Conservation (phyloP, 2,113 vertebrate species). For the Menura novaehollandiae region DNA sequence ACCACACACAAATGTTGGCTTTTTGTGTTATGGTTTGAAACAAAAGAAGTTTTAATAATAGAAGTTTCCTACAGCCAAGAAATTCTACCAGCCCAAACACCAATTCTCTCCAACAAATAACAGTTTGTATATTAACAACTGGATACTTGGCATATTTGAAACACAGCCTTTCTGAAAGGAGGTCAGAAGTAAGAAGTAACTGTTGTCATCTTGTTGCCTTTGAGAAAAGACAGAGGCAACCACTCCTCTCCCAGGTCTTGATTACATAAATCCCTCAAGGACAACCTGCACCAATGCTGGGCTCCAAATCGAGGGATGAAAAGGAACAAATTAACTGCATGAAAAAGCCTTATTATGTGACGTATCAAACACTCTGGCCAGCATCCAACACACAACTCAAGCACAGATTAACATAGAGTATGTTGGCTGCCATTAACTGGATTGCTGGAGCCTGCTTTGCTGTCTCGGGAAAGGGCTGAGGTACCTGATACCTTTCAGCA, state of each 20-base stretch:
- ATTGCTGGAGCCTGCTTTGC: neutral
- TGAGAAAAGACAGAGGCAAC: neutral
- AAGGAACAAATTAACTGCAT: neutral
- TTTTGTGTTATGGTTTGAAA: neutral
- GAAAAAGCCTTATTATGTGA: neutral
- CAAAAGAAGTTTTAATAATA: neutral
- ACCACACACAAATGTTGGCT: neutral
- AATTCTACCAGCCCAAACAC: neutral
- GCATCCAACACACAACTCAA: neutral
- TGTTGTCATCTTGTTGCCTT: neutral
- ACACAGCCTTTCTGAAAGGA: neutral
- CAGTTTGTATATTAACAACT: neutral
- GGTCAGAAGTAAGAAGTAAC: neutral
- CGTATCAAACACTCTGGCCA: neutral
- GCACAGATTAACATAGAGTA: neutral
- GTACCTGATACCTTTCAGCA: neutral
- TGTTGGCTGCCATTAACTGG: neutral
- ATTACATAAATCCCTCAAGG: neutral
- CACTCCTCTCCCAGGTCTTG: neutral
- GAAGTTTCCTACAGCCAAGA: neutral
- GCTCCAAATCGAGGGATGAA: neutral
- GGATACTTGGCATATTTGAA: neutral
- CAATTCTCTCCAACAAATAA: neutral
- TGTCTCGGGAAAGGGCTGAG: neutral
- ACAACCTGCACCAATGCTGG: neutral